A percentile compares a stretch with the other conserved stretches of the same genome.
Evolutionary conservation across 2,888 invertebrate genomes (phyloP).

Genomic region (Harpalus rufipes): DNA sequence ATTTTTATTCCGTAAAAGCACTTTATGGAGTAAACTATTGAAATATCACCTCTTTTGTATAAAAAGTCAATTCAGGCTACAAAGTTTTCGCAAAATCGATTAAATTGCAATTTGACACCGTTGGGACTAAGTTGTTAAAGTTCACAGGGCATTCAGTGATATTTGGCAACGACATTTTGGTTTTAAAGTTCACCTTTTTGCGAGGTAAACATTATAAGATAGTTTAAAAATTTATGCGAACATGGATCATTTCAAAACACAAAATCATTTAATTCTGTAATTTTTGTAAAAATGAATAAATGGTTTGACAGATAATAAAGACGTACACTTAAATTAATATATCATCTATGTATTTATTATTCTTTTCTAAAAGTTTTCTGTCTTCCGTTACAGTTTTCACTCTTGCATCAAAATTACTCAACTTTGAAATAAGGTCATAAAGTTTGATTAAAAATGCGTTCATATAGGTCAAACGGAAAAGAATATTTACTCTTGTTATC

Average conservation of each 20-base stretch:
- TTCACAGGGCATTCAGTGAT: background rate
- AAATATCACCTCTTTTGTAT: background rate
- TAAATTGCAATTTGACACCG: background rate
- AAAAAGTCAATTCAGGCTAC: background rate
- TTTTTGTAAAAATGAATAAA: no score
- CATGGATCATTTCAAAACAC: no score
- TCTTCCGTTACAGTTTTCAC: background rate
- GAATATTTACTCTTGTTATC: background rate
- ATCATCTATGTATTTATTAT: background rate
- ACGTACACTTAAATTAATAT: no score
- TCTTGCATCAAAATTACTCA: background rate
- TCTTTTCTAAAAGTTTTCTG: background rate
- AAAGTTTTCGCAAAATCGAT: conserved; percentile 14
- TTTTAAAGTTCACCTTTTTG: background rate
- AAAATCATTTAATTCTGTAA: no score
- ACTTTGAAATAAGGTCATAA: conserved; percentile 16
- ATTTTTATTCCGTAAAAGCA: background rate
- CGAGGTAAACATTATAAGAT: background rate
- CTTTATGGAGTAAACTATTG: background rate
- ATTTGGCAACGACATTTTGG: background rate
- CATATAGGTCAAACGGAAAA: conserved; percentile 15
- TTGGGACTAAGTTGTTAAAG: background rate
- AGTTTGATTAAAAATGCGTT: background rate
- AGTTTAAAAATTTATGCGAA: background rate
- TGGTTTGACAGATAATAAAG: no score